Evolutionary conservation across 2,797 vertebrate species (phyloP).

Genomic region (Bradypus variegatus): DNA sequence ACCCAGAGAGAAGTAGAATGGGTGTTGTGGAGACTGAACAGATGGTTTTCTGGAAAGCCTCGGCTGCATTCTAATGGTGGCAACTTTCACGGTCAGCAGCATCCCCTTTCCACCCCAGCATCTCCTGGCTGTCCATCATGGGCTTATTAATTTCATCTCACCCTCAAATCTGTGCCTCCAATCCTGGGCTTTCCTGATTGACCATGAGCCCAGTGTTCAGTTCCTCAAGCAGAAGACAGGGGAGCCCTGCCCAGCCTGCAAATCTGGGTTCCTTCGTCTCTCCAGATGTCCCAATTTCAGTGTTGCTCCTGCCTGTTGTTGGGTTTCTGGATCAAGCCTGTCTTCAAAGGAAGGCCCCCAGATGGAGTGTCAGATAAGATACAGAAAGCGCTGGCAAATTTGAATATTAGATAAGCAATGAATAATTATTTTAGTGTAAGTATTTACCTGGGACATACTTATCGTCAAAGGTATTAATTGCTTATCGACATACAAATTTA

Average conservation of each 20-base stretch:
- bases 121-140: not conserved
- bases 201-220: not conserved
- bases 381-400: not conserved
- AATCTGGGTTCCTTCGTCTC: not conserved
- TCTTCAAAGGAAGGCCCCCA: not conserved
- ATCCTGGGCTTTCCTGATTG: not conserved
- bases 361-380: not conserved
- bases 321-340: not conserved
- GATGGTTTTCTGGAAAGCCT: not conserved
- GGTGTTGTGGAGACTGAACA: not conserved
- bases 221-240: accelerated
- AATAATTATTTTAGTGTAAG: not conserved
- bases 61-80: not conserved
- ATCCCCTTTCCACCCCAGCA: not conserved
- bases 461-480: not conserved
- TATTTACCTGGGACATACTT: not conserved
- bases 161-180: not conserved
- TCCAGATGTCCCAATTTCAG: not conserved
- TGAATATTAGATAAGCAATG: not conserved
- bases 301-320: not conserved
- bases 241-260: not conserved
- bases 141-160: not conserved
- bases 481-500: not conserved
- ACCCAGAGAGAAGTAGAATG: not conserved
- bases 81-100: not conserved